A percentile compares a stretch with the other conserved stretches of the same genome.
Evolutionary conservation across 2,113 vertebrate species (phyloP).

Genomic region (Nyctibius bracteatus): DNA sequence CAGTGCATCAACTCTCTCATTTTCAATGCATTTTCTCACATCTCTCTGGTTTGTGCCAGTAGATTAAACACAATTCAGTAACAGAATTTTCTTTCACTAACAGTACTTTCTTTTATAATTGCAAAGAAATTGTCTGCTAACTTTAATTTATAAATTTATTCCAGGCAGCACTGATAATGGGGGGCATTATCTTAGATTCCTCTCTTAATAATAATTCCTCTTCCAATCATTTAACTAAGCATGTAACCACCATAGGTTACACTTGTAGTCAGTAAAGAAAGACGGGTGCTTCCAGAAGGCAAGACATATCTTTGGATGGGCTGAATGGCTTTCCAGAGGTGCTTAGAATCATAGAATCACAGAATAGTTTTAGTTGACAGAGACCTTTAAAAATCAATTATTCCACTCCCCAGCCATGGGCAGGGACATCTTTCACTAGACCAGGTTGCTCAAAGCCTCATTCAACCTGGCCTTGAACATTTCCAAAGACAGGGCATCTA

Average conservation of each 20-base stretch:
- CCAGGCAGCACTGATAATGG: neutral
- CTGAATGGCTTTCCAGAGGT: neutral
- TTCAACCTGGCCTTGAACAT: neutral
- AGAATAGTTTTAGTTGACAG: neutral
- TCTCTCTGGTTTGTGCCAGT: too few relatives aligned
- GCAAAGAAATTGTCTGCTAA: neutral
- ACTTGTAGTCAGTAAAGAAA: neutral
- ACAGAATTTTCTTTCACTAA: neutral
- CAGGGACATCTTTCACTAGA: neutral
- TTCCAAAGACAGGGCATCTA: neutral
- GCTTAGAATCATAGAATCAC: neutral
- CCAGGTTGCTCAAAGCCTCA: neutral
- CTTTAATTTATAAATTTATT: neutral
- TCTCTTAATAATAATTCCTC: neutral
- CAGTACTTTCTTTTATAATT: neutral
- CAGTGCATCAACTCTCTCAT: neutral
- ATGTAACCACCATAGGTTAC: fast-evolving
- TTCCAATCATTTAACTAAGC: neutral
- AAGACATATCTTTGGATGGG: neutral
- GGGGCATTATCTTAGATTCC: neutral
- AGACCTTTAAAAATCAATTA: neutral
- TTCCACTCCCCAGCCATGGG: fast-evolving
- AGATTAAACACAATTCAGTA: neutral
- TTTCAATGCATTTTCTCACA: too few relatives aligned
- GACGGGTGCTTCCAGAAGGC: neutral